Evolutionary conservation across 2,888 invertebrate species (phyloP), one percentile per base, ranked within the genome.

Genomic region (Callyntrura sp.): DNA sequence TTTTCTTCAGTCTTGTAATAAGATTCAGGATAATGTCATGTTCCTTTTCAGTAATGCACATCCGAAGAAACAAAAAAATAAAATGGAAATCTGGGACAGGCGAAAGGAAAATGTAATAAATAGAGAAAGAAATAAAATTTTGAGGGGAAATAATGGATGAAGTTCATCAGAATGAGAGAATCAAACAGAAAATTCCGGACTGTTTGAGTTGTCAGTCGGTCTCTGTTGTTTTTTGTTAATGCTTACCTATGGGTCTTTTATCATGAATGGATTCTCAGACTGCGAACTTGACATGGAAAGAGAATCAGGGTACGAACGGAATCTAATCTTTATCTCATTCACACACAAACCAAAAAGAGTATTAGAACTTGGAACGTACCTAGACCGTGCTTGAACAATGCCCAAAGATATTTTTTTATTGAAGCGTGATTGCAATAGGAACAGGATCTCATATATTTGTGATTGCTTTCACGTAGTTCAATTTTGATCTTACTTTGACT

Each of bases 51-150:
- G 57, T 45, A 62, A 51, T 85, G 76, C 62, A 60, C 28, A 76
- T 85, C 76, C 76, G 60, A 76, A 85, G 60, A 78, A 78, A 76
- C 43, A 76, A 76, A 60, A 48, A 35, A 85, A 78, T 76, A 76
- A 85, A 85, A 62, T 48, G 60, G 43, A 85, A 76, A 85, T 76
- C 57, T 85, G 51, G 85, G 62, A 25, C 85, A 85, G 25, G 55
- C 43, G 55, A 70, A 55, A 78, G 78, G 85, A 73, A 84, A 65
- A 84, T 73, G 76, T 14, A 60, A 85, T 85, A 78, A 78, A 76
- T 62, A 48, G 45, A 76, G 43, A n/a, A n/a, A 78, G 76, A 43
- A 76, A 85, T 60, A 76, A 85, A 85, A 57, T 68, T n/a, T 23
- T 68, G 51, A 83, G 48, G 65, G 48, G 68, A 48, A 65, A 76